phyloP scores from a whole-genome alignment of 2,888 invertebrate genomes.

The Palloptera scutellata region DNA sequence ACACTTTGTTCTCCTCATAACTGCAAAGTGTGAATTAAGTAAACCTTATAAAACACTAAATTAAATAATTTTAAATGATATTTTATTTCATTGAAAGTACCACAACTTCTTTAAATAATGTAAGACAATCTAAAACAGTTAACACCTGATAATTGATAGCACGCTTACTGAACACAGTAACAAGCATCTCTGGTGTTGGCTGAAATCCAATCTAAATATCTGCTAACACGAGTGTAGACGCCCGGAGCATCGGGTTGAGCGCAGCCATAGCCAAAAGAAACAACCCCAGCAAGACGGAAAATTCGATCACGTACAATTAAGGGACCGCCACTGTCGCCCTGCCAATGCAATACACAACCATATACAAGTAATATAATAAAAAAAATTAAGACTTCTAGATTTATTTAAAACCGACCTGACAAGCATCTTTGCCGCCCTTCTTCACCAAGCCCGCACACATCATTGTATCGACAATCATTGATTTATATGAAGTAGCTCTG shows the following conservation, averaged over 20 bases:
- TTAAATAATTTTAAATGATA: no score
- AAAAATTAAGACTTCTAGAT: neutral
- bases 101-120: neutral
- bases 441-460: slow-evolving; percentile 58
- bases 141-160: neutral
- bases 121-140: neutral
- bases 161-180: slow-evolving; percentile 46
- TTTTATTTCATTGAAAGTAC: no score
- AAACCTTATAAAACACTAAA: no score
- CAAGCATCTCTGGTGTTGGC: slow-evolving; percentile 56
- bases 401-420: slow-evolving; percentile 53
- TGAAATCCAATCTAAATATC: slow-evolving; percentile 57
- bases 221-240: slow-evolving; percentile 58
- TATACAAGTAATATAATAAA: neutral
- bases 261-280: slow-evolving; percentile 60
- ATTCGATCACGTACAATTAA: slow-evolving; percentile 53
- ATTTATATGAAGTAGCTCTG: slow-evolving; percentile 53
- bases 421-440: slow-evolving; percentile 59
- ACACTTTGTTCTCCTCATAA: no score
- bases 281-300: slow-evolving; percentile 56
- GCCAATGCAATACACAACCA: neutral
- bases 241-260: slow-evolving; percentile 59
- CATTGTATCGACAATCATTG: slow-evolving; percentile 59
- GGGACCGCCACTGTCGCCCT: slow-evolving; percentile 63
- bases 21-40: no score